Base-by-base conservation (phyloP, 2,113 vertebrate species). In the Calidris pugnax region DNA sequence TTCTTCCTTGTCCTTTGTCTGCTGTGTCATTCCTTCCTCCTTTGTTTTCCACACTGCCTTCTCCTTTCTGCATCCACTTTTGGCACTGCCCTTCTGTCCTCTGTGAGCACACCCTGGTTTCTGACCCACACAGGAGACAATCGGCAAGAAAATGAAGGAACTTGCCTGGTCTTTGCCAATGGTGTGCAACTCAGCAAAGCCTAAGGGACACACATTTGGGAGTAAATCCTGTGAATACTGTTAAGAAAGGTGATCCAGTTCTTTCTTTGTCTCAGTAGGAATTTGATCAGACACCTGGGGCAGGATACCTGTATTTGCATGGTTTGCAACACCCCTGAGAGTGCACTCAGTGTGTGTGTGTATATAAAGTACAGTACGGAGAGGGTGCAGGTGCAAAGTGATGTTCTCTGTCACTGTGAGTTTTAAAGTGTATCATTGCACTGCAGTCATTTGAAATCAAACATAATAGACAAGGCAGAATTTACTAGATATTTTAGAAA, bases 91-190 rank as follows among this genome's bases (percentile, higher is more conserved):
- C 9, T 41, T 43, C 37, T 2, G 1, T 32, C 17, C 17, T 14
- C 35, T 1, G 0, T 4, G 22, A 15, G 50, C 5, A 10, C 7
- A n/a, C 22, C 27, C 10, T 23, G 12, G 32, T 56, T 48, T 48
- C 35, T 48, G 4, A 43, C 2, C 16, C 45, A 2, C 32, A 4
- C 7, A 15, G 35, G 71, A 43, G 60, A 19, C 35, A 37, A 2
- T 14, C 50, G 20, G 9, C 22, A 50, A 57, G 66, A 24, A 72
- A 45, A 66, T 11, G 14, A 57, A 59, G 57, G 22, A 72, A 27
- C 33, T 45, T 32, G 13, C 13, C 11, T 15, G 2, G 2, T 30
- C 23, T 30, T 73, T 59, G 51, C 45, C 23, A 6, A 0, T 8
- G 7, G 37, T 26, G 66, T 2, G 2, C 28, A 8, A 3, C 9